These are phyloP conservation scores for Ceratitis capitata DNA, from an alignment of 1,140 invertebrate genomes.

Conservation along the genomic window DNA sequence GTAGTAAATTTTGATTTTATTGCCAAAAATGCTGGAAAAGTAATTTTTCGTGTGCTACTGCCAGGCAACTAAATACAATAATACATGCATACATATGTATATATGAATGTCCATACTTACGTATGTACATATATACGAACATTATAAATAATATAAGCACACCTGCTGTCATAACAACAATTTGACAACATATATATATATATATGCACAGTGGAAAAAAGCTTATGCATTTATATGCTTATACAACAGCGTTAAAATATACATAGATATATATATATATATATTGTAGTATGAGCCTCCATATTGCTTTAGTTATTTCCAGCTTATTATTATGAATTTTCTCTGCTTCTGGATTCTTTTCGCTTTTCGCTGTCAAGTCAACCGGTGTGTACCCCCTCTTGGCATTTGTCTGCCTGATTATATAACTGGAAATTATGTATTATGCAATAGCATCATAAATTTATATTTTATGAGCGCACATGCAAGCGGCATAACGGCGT, in stretches of 20 bases:
- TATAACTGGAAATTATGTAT: not conserved
- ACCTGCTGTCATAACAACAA: too few relatives aligned
- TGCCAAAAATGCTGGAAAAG: not conserved
- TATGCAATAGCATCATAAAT: conserved; percentile 31
- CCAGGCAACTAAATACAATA: not conserved
- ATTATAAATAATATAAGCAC: too few relatives aligned
- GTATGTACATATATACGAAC: not conserved
- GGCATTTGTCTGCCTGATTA: too few relatives aligned
- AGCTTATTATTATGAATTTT: not conserved
- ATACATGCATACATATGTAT: not conserved
- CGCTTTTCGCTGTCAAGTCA: too few relatives aligned
- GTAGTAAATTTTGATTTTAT: conserved; percentile 33
- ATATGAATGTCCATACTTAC: not conserved
- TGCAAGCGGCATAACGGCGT: not conserved
- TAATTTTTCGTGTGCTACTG: conserved; percentile 22
- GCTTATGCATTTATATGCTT: not conserved
- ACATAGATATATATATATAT: too few relatives aligned
- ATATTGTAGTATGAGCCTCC: too few relatives aligned
- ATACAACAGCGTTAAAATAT: too few relatives aligned
- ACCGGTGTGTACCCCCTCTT: too few relatives aligned
- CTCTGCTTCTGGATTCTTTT: too few relatives aligned
- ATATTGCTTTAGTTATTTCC: not conserved
- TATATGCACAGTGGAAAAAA: not conserved
- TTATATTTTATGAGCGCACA: conserved; percentile 5
- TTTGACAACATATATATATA: too few relatives aligned